phyloP scores from a whole-genome alignment of 2,888 invertebrate genomes.

The Euzetes globulus region DNA sequence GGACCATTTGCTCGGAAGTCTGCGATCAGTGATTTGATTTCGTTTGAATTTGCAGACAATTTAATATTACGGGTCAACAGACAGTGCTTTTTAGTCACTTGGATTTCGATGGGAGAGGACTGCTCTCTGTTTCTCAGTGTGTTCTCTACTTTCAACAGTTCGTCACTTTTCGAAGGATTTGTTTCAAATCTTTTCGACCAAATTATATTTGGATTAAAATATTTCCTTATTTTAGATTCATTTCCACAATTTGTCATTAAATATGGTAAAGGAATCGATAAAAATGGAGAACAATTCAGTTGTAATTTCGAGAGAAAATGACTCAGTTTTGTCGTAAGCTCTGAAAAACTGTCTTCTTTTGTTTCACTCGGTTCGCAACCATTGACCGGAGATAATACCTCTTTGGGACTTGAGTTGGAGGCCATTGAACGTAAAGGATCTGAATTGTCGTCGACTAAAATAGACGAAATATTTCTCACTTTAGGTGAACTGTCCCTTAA shows the following conservation, averaged over 20 bases:
- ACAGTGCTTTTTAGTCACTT: conserved; percentile 31
- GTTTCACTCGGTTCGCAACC: background rate
- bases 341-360: conserved; percentile 21
- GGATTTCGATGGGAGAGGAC: background rate
- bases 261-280: conserved; percentile 75
- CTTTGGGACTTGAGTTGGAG: background rate
- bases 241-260: conserved; percentile 75
- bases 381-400: background rate
- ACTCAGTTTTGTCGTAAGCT: conserved; percentile 21
- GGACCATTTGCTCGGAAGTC: conserved; percentile 81
- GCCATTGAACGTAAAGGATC: conserved; percentile 62
- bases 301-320: conserved; percentile 41
- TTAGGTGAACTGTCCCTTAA: background rate
- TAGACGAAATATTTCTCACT: conserved; percentile 36
- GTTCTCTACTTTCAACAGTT: background rate
- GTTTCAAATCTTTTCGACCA: conserved; percentile 30
- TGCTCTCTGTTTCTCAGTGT: conserved; percentile 15
- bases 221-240: conserved; percentile 62
- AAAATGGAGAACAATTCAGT: conserved; percentile 75
- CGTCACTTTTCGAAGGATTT: background rate
- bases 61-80: conserved; percentile 29
- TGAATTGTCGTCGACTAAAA: conserved; percentile 66
- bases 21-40: conserved; percentile 63
- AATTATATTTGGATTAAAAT: conserved; percentile 54
- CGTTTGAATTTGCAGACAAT: background rate